Conservation (phyloP, 2,888 invertebrate genomes). For the Macroteleia sp. region DNA sequence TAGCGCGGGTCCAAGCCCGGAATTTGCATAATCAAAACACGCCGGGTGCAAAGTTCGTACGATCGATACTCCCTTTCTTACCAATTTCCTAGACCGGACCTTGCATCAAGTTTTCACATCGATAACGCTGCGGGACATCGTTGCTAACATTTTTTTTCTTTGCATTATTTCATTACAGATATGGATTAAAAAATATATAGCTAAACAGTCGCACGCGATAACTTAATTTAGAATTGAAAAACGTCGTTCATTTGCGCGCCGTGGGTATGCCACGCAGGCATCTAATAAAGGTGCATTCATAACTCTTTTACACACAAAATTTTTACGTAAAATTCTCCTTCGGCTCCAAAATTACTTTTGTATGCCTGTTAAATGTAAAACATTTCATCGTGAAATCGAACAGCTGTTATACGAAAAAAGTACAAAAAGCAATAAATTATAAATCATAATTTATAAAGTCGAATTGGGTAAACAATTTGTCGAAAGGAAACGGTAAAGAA, state of each 20-base stretch:
- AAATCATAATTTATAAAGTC: too few species aligned
- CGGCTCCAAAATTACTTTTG: too few species aligned
- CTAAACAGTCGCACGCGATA: conserved; percentile 40
- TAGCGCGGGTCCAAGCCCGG: conserved; percentile 2
- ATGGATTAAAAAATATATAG: too few species aligned
- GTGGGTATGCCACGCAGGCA: conserved; percentile 4
- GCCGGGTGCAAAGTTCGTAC: conserved; percentile 13
- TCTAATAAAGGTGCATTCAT: too few species aligned
- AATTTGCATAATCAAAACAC: conserved; percentile 22
- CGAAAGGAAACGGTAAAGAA: too few species aligned
- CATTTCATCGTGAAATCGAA: too few species aligned
- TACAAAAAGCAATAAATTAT: too few species aligned
- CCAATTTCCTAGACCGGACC: background rate
- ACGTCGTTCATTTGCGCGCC: conserved; percentile 20
- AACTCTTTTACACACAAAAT: too few species aligned
- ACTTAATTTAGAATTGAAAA: conserved; percentile 42
- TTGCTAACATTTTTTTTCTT: background rate
- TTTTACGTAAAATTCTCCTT: too few species aligned
- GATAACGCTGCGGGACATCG: conserved; percentile 43
- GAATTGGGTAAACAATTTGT: too few species aligned
- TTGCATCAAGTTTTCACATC: conserved; percentile 20
- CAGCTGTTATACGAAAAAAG: too few species aligned
- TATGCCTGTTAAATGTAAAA: too few species aligned
- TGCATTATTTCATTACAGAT: conserved; percentile 15
- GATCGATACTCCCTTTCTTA: conserved; percentile 30